These are phyloP conservation scores for Cavia aperea DNA, from an alignment of 2,113 vertebrate species.

Conservation along the genomic window DNA sequence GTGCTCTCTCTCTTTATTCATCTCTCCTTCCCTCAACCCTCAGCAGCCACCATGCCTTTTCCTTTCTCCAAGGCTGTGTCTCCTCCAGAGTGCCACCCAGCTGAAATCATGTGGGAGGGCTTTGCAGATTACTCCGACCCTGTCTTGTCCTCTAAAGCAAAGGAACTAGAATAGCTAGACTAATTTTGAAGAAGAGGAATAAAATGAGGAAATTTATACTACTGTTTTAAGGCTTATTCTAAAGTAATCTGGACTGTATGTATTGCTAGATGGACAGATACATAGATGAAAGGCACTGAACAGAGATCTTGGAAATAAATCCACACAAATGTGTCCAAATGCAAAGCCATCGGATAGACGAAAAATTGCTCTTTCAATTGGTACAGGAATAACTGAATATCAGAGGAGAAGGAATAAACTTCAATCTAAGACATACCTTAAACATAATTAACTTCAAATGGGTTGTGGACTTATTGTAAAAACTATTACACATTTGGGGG, in stretches of 20 bases:
- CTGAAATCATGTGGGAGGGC: background rate
- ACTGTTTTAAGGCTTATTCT: background rate
- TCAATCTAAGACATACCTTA: background rate
- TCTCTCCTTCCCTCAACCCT: background rate
- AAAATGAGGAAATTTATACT: background rate
- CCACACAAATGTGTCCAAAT: background rate
- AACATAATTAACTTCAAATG: constrained; percentile 14
- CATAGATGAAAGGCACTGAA: background rate
- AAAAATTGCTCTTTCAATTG: background rate
- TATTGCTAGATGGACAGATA: background rate
- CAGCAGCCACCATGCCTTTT: background rate
- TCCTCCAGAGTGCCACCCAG: background rate
- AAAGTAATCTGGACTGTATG: background rate
- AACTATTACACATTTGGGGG: background rate
- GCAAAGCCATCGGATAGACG: background rate
- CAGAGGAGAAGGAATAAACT: background rate
- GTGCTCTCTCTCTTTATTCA: background rate
- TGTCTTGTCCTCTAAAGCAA: background rate
- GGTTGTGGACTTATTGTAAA: background rate
- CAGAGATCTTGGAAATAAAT: background rate
- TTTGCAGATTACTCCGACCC: background rate
- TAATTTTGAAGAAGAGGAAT: background rate
- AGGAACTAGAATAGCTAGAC: background rate
- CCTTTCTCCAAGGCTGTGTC: background rate
- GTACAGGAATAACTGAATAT: background rate